phyloP scores from a whole-genome alignment of 1,140 invertebrate species.

The Sitobion miscanthi region DNA sequence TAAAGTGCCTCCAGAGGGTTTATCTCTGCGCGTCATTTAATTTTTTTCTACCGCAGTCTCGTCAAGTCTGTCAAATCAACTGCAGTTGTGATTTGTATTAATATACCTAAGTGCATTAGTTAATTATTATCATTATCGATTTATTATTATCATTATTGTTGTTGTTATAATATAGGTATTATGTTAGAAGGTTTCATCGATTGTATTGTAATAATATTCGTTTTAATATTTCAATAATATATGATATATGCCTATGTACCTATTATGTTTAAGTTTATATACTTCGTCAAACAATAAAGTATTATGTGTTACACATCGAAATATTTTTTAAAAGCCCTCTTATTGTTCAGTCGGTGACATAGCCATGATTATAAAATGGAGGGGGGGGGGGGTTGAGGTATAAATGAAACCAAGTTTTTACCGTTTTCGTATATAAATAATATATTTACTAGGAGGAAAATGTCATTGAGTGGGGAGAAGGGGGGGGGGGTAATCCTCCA shows the following conservation, averaged over 20 bases:
- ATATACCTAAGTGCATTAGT: no score
- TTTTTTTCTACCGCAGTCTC: neutral
- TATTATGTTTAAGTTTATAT: neutral
- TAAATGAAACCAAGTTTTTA: no score
- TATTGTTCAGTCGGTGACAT: neutral
- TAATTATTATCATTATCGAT: neutral
- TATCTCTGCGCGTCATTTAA: neutral
- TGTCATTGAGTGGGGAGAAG: no score
- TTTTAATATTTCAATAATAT: neutral
- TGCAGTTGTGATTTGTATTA: neutral
- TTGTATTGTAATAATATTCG: neutral
- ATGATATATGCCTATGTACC: neutral
- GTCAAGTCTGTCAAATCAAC: neutral
- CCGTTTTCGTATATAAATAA: no score
- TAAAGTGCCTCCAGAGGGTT: neutral
- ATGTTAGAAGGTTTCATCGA: neutral
- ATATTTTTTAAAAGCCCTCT: neutral
- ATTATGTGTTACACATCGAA: neutral
- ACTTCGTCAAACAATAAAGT: neutral
- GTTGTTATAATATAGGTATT: neutral
- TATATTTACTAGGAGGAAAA: no score
- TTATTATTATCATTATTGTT: neutral
- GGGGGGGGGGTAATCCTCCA: no score
- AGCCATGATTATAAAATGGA: no score
- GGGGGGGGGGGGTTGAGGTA: no score